Evolutionary conservation across 2,113 vertebrate genomes (phyloP).

Genomic region (Hydrochoerus hydrochaeris): DNA sequence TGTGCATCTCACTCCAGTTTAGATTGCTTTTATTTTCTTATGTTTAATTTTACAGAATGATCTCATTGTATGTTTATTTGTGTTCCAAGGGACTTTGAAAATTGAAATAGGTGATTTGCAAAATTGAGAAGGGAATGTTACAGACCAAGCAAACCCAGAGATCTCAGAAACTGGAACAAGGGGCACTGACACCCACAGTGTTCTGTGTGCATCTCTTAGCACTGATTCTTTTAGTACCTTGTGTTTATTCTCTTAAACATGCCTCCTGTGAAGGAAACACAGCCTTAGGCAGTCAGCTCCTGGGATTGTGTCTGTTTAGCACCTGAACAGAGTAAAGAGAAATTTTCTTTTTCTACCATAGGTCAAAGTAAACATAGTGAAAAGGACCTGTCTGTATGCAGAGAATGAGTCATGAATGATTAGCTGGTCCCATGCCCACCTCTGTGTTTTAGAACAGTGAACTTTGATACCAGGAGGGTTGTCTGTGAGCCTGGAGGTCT

Average conservation of each 20-base stretch:
- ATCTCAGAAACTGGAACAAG: not conserved
- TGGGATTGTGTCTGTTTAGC: not conserved
- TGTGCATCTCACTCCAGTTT: not conserved
- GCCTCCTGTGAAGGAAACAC: not conserved
- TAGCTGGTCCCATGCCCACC: not conserved
- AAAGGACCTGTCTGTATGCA: not conserved
- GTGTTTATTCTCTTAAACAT: too few species aligned
- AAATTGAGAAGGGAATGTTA: not conserved
- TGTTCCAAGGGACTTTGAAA: conserved; percentile 1
- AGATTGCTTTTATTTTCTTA: not conserved
- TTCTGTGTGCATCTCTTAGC: not conserved
- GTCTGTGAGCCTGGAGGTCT: not conserved
- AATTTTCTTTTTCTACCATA: not conserved
- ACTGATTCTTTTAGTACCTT: not conserved
- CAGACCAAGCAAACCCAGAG: not conserved
- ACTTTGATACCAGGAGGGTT: not conserved
- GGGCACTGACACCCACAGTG: fast-evolving
- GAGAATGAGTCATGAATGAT: not conserved
- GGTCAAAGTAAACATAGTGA: not conserved
- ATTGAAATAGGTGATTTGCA: not conserved
- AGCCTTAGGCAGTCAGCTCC: not conserved
- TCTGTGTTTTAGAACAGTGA: not conserved
- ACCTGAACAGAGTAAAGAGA: not conserved
- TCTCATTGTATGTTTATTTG: not conserved
- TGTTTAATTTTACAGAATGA: not conserved